Conservation (phyloP, 2,113 vertebrate species). For the Lichenostomus cassidix region DNA sequence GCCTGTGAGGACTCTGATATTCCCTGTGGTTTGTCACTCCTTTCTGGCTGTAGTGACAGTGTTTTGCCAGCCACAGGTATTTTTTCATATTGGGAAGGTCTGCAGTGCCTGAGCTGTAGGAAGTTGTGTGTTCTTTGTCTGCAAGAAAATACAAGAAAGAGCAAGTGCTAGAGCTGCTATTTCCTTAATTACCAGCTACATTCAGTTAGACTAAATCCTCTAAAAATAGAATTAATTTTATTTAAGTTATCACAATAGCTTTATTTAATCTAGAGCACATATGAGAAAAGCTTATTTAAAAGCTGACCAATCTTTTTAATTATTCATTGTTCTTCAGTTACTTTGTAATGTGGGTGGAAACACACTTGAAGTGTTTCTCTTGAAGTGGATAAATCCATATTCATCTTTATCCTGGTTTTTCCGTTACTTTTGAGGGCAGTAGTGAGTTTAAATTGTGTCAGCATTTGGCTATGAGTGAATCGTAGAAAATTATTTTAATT, state of each 20-base stretch:
- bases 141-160: background rate
- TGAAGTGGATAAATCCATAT: background rate
- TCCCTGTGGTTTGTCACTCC: background rate
- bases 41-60: background rate
- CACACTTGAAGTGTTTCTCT: background rate
- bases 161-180: background rate
- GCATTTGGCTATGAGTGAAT: slow-evolving; percentile 17
- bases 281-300: slow-evolving; percentile 32
- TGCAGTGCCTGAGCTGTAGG: background rate
- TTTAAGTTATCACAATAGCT: slow-evolving; percentile 35
- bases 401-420: slow-evolving; percentile 5
- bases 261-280: slow-evolving; percentile 23
- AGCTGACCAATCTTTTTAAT: slow-evolving; percentile 41
- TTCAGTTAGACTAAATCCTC: background rate
- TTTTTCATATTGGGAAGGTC: background rate
- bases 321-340: slow-evolving; percentile 31
- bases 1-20: background rate
- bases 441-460: slow-evolving; percentile 10
- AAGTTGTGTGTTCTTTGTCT: background rate
- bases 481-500: slow-evolving; percentile 40
- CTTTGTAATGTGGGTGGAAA: slow-evolving; percentile 7
- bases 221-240: slow-evolving; percentile 40
- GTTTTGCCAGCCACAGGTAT: background rate
- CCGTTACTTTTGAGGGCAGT: background rate
- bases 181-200: slow-evolving; percentile 26